phyloP scores from a whole-genome alignment of 2,113 vertebrate genomes.

The Ranitomeya imitator region DNA sequence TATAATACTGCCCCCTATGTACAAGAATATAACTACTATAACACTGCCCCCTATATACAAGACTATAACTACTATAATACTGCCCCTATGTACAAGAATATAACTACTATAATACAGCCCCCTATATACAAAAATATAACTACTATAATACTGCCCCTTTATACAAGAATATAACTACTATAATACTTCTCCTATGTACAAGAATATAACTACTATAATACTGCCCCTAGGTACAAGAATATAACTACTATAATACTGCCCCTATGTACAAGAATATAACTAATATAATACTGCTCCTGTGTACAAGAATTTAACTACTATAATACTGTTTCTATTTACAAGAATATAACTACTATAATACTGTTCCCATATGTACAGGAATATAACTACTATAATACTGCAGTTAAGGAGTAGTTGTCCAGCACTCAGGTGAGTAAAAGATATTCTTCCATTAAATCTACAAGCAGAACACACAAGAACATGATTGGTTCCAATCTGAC shows the following conservation, averaged over 20 bases:
- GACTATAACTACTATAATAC: too few relatives aligned
- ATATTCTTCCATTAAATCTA: too few relatives aligned
- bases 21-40: constrained; percentile 4
- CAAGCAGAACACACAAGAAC: too few relatives aligned
- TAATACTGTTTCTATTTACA: background rate
- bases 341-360: constrained; percentile 6
- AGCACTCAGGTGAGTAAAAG: too few relatives aligned
- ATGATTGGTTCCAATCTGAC: too few relatives aligned
- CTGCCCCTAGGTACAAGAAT: background rate
- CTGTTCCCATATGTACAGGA: background rate
- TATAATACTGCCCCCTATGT: background rate
- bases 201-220: constrained; percentile 6
- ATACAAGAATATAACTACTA: too few relatives aligned
- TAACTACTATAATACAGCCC: background rate
- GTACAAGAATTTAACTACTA: too few relatives aligned
- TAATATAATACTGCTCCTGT: background rate
- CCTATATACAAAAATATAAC: background rate
- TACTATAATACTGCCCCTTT: too few relatives aligned
- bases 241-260: too few relatives aligned
- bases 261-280: constrained; percentile 2
- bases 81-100: background rate
- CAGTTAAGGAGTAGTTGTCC: background rate
- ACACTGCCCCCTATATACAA: background rate
- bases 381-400: too few relatives aligned
- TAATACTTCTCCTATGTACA: background rate